A percentile compares a stretch with the other conserved stretches of the same genome.
Conservation (phyloP, 1,140 invertebrate genomes). For the Apis florea region DNA sequence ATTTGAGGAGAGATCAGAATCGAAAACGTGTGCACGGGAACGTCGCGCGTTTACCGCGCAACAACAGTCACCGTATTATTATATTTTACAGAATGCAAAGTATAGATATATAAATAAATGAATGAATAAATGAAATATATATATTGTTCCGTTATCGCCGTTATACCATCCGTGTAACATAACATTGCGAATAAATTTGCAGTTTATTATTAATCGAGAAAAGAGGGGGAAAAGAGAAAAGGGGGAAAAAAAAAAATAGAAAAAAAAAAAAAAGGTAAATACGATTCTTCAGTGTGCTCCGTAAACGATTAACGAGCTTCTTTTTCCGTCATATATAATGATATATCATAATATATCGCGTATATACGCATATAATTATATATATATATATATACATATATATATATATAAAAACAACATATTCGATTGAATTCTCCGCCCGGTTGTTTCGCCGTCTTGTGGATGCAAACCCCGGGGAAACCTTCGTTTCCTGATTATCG, state of each 20-base stretch:
- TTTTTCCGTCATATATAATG: conserved; percentile 42
- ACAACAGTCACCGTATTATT: conserved; percentile 66
- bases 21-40: conserved; percentile 14
- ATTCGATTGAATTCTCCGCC: conserved; percentile 35
- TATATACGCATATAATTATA: conserved; percentile 30
- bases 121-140: conserved; percentile 64
- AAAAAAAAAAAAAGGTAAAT: conserved; percentile 4
- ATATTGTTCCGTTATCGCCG: conserved; percentile 75
- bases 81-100: conserved; percentile 77
- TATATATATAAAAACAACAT: background rate
- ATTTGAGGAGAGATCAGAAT: too few species aligned
- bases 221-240: background rate
- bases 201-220: conserved; percentile 69
- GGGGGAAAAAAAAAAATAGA: conserved; percentile 27
- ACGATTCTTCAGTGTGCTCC: conserved; percentile 47
- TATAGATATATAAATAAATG: conserved; percentile 69
- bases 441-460: conserved; percentile 39
- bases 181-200: conserved; percentile 67
- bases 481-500: conserved; percentile 45
- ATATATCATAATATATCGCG: conserved; percentile 40
- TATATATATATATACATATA: conserved; percentile 26
- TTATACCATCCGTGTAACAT: conserved; percentile 70
- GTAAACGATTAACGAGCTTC: conserved; percentile 50
- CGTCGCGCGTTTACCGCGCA: conserved; percentile 52
- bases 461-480: conserved; percentile 32